Percentiles rank a stretch among this genome's conserved stretches.
phyloP scores from a whole-genome alignment of 2,113 vertebrate genomes.

The Desmodus rotundus region DNA sequence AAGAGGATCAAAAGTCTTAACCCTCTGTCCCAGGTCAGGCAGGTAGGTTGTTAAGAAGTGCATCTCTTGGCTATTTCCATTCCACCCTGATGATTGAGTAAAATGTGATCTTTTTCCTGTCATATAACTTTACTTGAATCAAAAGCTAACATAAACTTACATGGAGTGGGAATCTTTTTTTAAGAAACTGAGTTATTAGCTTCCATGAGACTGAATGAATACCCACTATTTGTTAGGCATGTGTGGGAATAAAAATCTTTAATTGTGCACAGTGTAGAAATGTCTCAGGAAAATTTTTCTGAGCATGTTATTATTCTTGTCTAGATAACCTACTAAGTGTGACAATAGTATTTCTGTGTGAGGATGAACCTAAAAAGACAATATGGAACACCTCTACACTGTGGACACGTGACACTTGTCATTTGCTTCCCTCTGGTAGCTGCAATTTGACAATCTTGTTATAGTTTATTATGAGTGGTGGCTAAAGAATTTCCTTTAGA shows the following conservation, averaged over 20 bases:
- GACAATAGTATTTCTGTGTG: neutral
- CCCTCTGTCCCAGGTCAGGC: neutral
- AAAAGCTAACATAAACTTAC: neutral
- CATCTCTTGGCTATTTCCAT: neutral
- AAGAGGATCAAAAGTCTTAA: neutral
- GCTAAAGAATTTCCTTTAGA: neutral
- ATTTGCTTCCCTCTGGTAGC: neutral
- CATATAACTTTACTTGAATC: neutral
- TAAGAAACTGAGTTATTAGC: neutral
- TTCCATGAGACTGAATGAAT: neutral
- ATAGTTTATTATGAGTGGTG: neutral
- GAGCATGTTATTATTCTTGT: neutral
- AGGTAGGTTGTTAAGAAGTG: too few species aligned
- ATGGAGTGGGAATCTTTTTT: neutral
- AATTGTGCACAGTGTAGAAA: neutral
- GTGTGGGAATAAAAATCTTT: constrained; percentile 14
- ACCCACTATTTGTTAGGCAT: neutral
- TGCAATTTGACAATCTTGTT: neutral
- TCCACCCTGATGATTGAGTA: neutral
- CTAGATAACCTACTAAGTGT: neutral
- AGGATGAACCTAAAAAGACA: neutral
- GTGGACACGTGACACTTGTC: neutral
- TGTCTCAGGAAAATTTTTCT: neutral
- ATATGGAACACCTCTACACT: neutral
- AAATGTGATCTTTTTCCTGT: neutral